phyloP scores from a whole-genome alignment of 2,888 invertebrate species.

The Eristalinus aeneus region DNA sequence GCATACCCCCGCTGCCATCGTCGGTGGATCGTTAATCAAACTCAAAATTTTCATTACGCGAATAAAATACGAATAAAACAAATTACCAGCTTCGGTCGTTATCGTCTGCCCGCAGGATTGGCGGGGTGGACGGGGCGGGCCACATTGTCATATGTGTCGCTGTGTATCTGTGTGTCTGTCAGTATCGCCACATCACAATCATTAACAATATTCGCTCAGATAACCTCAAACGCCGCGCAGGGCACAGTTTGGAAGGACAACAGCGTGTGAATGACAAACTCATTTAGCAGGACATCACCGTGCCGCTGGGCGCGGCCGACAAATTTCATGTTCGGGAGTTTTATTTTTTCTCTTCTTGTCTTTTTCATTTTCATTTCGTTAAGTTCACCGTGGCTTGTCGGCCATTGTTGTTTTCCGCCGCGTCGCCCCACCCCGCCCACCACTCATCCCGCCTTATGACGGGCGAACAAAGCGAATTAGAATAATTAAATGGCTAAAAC shows the following conservation, averaged over 20 bases:
- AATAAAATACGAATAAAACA: conserved; percentile 68
- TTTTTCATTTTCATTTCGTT: conserved; percentile 53
- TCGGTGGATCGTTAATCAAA: conserved; percentile 56
- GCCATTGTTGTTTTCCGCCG: conserved; percentile 42
- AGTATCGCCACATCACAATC: conserved; percentile 56
- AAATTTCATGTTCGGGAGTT: conserved; percentile 65
- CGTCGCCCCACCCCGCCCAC: background rate
- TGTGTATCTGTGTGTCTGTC: conserved; percentile 4
- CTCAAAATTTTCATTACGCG: conserved; percentile 61
- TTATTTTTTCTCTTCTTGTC: conserved; percentile 40
- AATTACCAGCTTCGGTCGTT: conserved; percentile 59
- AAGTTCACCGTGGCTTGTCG: conserved; percentile 42
- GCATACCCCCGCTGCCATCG: background rate
- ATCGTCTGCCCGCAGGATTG: conserved; percentile 13
- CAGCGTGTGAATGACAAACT: conserved; percentile 68
- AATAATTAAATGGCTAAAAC: conserved; percentile 78
- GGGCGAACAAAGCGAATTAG: conserved; percentile 74
- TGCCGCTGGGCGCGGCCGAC: conserved; percentile 50
- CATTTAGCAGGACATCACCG: conserved; percentile 61
- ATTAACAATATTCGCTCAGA: conserved; percentile 66
- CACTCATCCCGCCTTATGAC: background rate
- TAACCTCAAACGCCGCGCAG: conserved; percentile 59
- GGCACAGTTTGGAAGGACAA: conserved; percentile 16
- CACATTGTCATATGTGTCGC: background rate
- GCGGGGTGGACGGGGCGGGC: background rate